Percentiles rank a stretch among this genome's conserved stretches.
Evolutionary conservation across 2,888 invertebrate species (phyloP).

Genomic region (Drosophila austrosaltans): DNA sequence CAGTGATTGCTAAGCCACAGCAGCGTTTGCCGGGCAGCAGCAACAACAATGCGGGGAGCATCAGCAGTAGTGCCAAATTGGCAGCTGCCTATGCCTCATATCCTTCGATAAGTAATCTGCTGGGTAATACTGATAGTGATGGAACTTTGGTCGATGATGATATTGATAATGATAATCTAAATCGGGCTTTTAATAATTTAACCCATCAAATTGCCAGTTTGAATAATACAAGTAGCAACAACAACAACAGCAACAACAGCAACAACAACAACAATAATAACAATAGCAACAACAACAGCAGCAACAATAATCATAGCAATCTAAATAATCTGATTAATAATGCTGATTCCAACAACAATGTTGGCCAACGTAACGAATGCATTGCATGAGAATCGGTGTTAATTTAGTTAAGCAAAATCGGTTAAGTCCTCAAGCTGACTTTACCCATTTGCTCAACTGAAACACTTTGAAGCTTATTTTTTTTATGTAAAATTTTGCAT

Average conservation of each 20-base stretch:
- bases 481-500: slow-evolving; percentile 40
- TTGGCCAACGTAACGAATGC: slow-evolving; percentile 75
- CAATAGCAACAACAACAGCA: slow-evolving; percentile 36
- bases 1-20: slow-evolving; percentile 61
- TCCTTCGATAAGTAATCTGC: slow-evolving; percentile 69
- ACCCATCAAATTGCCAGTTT: slow-evolving; percentile 69
- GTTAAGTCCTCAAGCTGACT: slow-evolving; percentile 13
- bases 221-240: slow-evolving; percentile 56
- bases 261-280: slow-evolving; percentile 39
- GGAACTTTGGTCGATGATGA: slow-evolving; percentile 75
- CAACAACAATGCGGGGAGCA: slow-evolving; percentile 20
- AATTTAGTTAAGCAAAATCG: slow-evolving; percentile 56
- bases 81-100: slow-evolving; percentile 43
- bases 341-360: slow-evolving; percentile 71
- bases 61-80: slow-evolving; percentile 47
- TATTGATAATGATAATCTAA: slow-evolving; percentile 44
- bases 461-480: slow-evolving; percentile 4
- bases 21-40: slow-evolving; percentile 56
- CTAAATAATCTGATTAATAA: slow-evolving; percentile 44
- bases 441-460: slow-evolving; percentile 32
- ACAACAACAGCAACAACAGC: slow-evolving; percentile 37
- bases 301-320: slow-evolving; percentile 35
- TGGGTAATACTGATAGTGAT: slow-evolving; percentile 69
- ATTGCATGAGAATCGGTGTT: slow-evolving; percentile 79
- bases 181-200: slow-evolving; percentile 60